These are phyloP conservation scores for Vanacampus margaritifer DNA, from an alignment of 2,113 vertebrate genomes.

Conservation along the genomic window DNA sequence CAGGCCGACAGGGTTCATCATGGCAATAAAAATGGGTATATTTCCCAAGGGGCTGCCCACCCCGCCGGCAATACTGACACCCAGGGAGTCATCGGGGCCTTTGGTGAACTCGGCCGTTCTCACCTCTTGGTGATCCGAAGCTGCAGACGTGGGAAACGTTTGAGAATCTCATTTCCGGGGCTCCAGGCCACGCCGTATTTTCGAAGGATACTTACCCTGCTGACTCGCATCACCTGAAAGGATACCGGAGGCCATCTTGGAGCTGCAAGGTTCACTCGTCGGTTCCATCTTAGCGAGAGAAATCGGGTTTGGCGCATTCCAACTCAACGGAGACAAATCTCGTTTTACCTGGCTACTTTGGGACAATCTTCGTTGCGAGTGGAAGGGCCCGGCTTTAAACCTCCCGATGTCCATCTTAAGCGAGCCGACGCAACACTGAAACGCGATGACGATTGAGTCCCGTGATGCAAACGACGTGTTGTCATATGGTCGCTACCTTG, in stretches of 20 bases:
- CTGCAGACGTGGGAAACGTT: slow-evolving; percentile 35
- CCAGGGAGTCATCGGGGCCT: slow-evolving; percentile 83
- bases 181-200: no score
- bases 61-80: slow-evolving; percentile 95
- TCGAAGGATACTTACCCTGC: slow-evolving; percentile 68
- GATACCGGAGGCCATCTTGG: slow-evolving; percentile 51
- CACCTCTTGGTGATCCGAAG: slow-evolving; percentile 80
- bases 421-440: slow-evolving; percentile 86
- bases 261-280: slow-evolving; percentile 78
- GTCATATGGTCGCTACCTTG: slow-evolving; percentile 72
- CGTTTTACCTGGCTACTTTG: slow-evolving; percentile 83
- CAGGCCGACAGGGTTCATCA: slow-evolving; percentile 94
- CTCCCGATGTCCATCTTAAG: slow-evolving; percentile 89
- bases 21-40: slow-evolving; percentile 95
- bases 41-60: slow-evolving; percentile 93
- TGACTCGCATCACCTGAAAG: slow-evolving; percentile 44
- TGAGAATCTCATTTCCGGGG: background rate
- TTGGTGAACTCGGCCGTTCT: slow-evolving; percentile 90
- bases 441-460: background rate
- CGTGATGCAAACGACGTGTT: background rate
- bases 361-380: slow-evolving; percentile 87
- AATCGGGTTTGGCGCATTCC: background rate
- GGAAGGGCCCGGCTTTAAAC: slow-evolving; percentile 89
- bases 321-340: background rate
- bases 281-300: slow-evolving; percentile 36